Percentiles rank a stretch among this genome's conserved stretches.
phyloP scores from a whole-genome alignment of 2,888 invertebrate genomes.

The Dicroscelio sp. region DNA sequence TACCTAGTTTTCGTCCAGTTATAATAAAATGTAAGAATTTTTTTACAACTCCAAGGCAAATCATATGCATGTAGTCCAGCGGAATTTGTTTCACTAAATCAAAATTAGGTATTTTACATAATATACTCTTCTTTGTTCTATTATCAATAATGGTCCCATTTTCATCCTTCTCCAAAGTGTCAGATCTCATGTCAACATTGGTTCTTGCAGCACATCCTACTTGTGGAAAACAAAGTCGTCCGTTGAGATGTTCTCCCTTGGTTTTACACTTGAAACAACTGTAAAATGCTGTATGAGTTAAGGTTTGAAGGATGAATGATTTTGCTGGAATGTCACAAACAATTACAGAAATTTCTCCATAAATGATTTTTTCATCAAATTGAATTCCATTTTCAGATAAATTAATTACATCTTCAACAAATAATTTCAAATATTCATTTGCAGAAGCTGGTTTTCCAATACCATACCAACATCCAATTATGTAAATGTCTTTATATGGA shows the following conservation, averaged over 20 bases:
- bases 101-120: slow-evolving; percentile 53
- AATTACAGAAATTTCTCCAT: slow-evolving; percentile 44
- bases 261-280: slow-evolving; percentile 66
- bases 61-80: slow-evolving; percentile 54
- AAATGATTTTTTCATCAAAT: slow-evolving; percentile 25
- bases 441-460: slow-evolving; percentile 1
- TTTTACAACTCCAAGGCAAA: slow-evolving; percentile 56
- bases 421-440: slow-evolving; percentile 28
- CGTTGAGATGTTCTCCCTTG: slow-evolving; percentile 31
- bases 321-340: slow-evolving; percentile 68
- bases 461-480: slow-evolving; percentile 40
- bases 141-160: slow-evolving; percentile 2
- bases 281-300: slow-evolving; percentile 42
- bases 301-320: slow-evolving; percentile 35
- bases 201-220: slow-evolving; percentile 36
- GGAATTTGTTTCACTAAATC: slow-evolving; percentile 59
- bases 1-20: background rate
- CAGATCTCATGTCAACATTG: slow-evolving; percentile 46
- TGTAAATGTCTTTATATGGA: slow-evolving; percentile 31
- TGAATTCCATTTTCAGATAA: slow-evolving; percentile 9
- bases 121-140: slow-evolving; percentile 41
- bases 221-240: slow-evolving; percentile 52
- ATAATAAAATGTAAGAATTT: slow-evolving; percentile 31
- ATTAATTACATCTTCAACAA: slow-evolving; percentile 23
- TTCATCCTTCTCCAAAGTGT: background rate